Base-by-base conservation (phyloP, 2,888 invertebrate species). In the Acronicta psi region DNA sequence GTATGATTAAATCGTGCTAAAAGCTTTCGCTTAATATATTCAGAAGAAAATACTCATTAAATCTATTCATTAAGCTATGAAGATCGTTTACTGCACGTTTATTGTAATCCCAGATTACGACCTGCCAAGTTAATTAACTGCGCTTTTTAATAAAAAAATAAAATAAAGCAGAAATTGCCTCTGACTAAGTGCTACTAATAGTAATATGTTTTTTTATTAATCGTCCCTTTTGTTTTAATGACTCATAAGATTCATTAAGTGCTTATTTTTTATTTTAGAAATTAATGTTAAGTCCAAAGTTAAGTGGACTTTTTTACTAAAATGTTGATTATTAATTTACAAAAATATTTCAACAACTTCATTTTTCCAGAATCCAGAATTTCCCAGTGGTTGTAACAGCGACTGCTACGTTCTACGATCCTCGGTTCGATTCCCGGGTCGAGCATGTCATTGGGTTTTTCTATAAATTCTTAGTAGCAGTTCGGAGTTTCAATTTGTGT, bases 71-170 rank as follows among this genome's bases (percentile, higher is more conserved):
- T 55, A 73, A 69, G 71, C 76, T 68, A 73, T 81, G 80, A 77
- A 81, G 73, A 80, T 79, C 74, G 77, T 77, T 75, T 52, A 61
- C 71, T 65, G 62, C 67, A 77, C 81, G 78, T 81, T 85, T 81
- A 83, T 80, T 81, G 76, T 77, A 60, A 75, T 75, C 75, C 67
- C 14, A 56, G 75, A 69, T 76, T 76, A 75, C 44, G 64, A 66
- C 56, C 60, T 53, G 57, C 65, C 61, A 63, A 59, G 57, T 77
- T 72, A 77, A 77, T 77, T 69, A 77, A 75, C 64, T 59, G 45
- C 40, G 54, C 61, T 75, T 73, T 73, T 69, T 71, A n/a, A 23
- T 51, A 59, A 60, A 69, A 69, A 66, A 71, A 77, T 75, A 66
- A n/a, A n/a, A 67, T 75, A 57, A 55, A 66, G 47, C n/a, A 53